Evolutionary conservation across 2,888 invertebrate species (phyloP), one percentile per base, ranked within the genome.

Genomic region (Melangyna quadrimaculata): DNA sequence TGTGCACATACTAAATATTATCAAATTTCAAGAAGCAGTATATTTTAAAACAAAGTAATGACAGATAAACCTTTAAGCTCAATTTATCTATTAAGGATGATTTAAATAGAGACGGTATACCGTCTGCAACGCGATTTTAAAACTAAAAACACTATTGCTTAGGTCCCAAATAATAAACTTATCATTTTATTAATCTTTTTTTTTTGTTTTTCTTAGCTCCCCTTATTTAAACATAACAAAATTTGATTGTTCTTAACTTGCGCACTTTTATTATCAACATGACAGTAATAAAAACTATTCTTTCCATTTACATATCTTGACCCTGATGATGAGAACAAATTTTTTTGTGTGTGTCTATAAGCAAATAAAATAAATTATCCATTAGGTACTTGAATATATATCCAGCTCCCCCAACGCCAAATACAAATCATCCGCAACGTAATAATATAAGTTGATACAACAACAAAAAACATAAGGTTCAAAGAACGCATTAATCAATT

Each of bases 401-500:
- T 0, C 7, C 7, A 22, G 1, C 1, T n/a, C 14, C 5, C 19
- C 22, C 22, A 9, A 1, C 12, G 1, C 22, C 12, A 5, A 12
- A 9, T 14, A 37, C 7, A 10, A 55, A 32, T 29, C 17, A 32
- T 55, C 55, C 55, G 29, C 17, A 55, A 17, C 29, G 17, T 10
- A 29, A 19, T 32, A 4, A 19, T 29, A 63, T 17, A 43, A 37
- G 14, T 59, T 59, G 35, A 12, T 14, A 32, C 14, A 14, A 22
- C 19, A 48, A 65, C 14, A 67, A 67, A 45, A 6, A 27, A 6
- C 43, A 45, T 19, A 19, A 65, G 51, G 67, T 67, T 67, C 67
- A 67, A 67, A 67, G n/a, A 67, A 51, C 67, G 67, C 67, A 51
- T 67, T 51, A 67, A 67, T 51, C 48, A 51, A 67, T 67, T 67